A percentile compares a stretch with the other conserved stretches of the same genome.
Evolutionary conservation across 2,113 vertebrate genomes (phyloP).

Genomic region (Pampusana beccarii): DNA sequence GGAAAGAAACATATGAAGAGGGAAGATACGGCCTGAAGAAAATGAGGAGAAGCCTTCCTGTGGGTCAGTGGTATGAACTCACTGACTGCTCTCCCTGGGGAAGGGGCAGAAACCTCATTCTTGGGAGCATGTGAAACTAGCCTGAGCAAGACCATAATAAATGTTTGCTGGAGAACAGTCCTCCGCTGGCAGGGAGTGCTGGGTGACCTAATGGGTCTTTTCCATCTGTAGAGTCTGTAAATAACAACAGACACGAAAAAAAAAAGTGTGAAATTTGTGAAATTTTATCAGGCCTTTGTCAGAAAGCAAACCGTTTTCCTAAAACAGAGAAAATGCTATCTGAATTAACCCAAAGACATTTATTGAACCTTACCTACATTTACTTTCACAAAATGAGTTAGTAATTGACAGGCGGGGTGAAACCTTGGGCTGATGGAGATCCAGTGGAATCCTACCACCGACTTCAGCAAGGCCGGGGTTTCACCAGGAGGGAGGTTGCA

Average conservation of each 20-base stretch:
- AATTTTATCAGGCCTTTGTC: background rate
- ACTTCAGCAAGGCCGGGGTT: rapidly evolving
- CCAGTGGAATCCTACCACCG: background rate
- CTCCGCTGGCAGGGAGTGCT: background rate
- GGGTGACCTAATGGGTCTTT: slow-evolving; percentile 23
- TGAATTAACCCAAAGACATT: background rate
- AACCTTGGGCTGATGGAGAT: background rate
- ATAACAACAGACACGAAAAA: background rate
- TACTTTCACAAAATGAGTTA: background rate
- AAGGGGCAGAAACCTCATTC: background rate
- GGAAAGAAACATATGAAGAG: background rate
- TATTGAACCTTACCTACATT: background rate
- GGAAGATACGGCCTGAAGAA: background rate
- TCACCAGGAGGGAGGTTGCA: rapidly evolving
- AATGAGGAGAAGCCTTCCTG: background rate
- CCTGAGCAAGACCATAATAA: slow-evolving; percentile 44
- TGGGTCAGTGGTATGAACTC: background rate
- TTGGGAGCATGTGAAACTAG: slow-evolving; percentile 4
- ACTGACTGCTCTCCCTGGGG: background rate
- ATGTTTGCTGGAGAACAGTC: slow-evolving; percentile 10
- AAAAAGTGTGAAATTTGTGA: background rate
- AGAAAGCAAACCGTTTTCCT: background rate
- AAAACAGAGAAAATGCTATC: background rate
- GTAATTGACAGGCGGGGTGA: rapidly evolving
- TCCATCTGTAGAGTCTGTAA: slow-evolving; percentile 2